Evolutionary conservation across 1,140 invertebrate genomes (phyloP).

Genomic region (Diachasma alloeum): DNA sequence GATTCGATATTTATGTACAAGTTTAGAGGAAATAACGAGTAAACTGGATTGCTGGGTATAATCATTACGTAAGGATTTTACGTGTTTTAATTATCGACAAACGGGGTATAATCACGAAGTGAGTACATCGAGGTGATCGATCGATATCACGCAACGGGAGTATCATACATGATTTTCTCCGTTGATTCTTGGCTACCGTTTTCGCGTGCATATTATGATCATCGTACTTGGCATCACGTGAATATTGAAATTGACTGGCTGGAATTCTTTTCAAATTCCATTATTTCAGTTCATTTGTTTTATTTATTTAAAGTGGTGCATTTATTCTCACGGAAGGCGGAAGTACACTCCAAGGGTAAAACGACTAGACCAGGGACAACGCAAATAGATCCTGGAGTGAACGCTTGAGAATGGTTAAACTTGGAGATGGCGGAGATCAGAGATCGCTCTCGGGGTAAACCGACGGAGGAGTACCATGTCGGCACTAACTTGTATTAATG

Average conservation of each 20-base stretch:
- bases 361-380: too few species aligned
- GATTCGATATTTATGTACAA: background rate
- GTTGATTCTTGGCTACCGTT: background rate
- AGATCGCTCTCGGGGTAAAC: constrained; percentile 36
- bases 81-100: constrained; percentile 19
- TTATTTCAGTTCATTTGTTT: background rate
- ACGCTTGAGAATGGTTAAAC: constrained; percentile 15
- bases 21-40: background rate
- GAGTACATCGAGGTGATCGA: constrained; percentile 13
- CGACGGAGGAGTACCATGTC: constrained; percentile 48
- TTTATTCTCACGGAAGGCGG: constrained; percentile 17
- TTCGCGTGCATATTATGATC: constrained; percentile 15
- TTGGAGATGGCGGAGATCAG: constrained; percentile 34
- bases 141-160: constrained; percentile 25
- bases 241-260: background rate
- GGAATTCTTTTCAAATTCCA: background rate
- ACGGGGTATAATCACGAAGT: background rate
- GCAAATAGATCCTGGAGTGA: background rate
- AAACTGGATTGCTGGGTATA: constrained; percentile 17
- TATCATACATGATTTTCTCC: background rate
- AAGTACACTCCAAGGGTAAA: background rate
- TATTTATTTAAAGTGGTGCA: background rate
- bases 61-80: constrained; percentile 17
- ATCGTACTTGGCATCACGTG: background rate
- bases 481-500: constrained; percentile 64